These are phyloP conservation scores for Grantiella picta DNA, from an alignment of 2,113 vertebrate species.

Conservation along the genomic window DNA sequence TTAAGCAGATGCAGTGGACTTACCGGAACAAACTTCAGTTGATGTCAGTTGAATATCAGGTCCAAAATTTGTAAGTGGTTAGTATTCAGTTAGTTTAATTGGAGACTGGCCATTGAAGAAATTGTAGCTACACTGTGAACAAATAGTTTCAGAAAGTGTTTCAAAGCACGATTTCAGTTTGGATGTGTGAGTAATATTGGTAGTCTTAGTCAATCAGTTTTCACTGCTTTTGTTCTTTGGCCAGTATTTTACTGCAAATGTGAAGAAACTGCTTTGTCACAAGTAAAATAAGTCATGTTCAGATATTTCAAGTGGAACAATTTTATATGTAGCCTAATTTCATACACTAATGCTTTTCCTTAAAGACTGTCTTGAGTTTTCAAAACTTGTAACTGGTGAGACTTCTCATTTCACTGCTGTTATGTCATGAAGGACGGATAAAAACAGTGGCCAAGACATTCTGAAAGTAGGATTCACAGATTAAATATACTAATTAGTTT, in stretches of 20 bases:
- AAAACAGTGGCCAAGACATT: not conserved
- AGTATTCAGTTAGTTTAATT: not conserved
- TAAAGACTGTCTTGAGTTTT: not conserved
- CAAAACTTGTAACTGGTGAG: not conserved
- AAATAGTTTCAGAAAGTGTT: not conserved
- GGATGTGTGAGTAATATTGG: not conserved
- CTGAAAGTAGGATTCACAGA: not conserved
- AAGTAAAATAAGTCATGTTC: not conserved
- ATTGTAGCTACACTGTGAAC: not conserved
- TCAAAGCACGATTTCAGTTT: not conserved
- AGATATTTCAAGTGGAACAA: constrained; percentile 6
- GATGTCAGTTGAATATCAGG: not conserved
- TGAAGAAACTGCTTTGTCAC: not conserved
- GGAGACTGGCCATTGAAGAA: not conserved
- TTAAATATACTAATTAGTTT: not conserved
- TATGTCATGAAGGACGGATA: not conserved
- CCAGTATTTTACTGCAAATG: not conserved
- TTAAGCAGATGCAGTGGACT: not conserved
- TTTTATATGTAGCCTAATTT: constrained; percentile 30
- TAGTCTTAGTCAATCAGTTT: not conserved
- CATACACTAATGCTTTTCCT: not conserved
- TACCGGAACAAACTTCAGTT: not conserved
- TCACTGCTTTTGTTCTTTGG: not conserved
- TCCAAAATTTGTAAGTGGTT: not conserved
- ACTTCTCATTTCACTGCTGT: not conserved